A percentile compares a stretch with the other conserved stretches of the same genome.
Evolutionary conservation across 1,140 invertebrate species (phyloP).

Genomic region (Drosophila nikananu): DNA sequence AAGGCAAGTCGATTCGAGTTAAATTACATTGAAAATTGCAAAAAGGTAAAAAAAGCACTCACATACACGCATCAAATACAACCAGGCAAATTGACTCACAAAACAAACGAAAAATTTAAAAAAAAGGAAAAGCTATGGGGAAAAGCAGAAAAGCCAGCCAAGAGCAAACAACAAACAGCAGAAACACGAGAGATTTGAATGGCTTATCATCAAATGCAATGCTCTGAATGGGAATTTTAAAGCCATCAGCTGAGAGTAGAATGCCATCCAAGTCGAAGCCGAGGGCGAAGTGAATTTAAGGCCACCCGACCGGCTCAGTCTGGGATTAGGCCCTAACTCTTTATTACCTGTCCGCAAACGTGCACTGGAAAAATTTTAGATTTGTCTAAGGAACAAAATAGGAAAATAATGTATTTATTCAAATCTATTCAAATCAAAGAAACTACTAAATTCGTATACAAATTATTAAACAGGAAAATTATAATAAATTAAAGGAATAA

Average conservation of each 20-base stretch:
- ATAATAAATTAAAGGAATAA: too few relatives aligned
- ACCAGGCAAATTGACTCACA: constrained; percentile 56
- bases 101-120: constrained; percentile 49
- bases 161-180: constrained; percentile 8
- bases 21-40: constrained; percentile 80
- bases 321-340: constrained; percentile 41
- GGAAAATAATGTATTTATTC: not conserved
- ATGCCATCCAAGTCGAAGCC: constrained; percentile 15
- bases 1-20: constrained; percentile 67
- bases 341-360: constrained; percentile 30
- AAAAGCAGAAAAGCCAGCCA: constrained; percentile 8
- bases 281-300: constrained; percentile 19
- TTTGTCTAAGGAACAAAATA: not conserved
- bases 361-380: constrained; percentile 2
- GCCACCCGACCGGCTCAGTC: constrained; percentile 22
- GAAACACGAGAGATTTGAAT: constrained; percentile 46
- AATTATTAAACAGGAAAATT: not conserved
- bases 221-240: constrained; percentile 48
- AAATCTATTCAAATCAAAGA: not conserved
- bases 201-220: constrained; percentile 52
- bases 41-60: constrained; percentile 42
- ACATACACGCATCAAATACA: constrained; percentile 25
- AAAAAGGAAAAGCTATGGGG: constrained; percentile 18
- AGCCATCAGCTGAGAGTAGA: constrained; percentile 18
- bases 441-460: too few relatives aligned